Base-by-base conservation (phyloP, 2,888 invertebrate species). In the Erannis defoliaria region DNA sequence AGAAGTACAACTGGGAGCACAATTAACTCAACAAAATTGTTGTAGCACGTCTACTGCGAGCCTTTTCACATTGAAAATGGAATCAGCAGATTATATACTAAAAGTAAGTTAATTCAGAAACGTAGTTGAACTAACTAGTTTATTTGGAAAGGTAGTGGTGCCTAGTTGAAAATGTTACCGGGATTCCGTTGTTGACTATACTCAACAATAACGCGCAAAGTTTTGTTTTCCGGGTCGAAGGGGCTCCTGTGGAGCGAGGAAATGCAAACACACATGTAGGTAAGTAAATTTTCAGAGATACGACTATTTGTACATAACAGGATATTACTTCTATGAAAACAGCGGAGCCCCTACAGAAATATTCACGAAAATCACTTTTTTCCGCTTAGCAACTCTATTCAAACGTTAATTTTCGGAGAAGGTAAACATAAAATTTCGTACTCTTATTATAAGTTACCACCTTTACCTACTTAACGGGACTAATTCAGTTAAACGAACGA, bases 401-500 rank as follows among this genome's bases (percentile, higher is more conserved):
- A 62, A 55, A 45, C n/a, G 38, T 3, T 31, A 33, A 65, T 70
- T 61, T 60, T 64, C 51, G 37, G 48, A 62, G 45, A 35, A 35
- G 19, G 64, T 65, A 70, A 68, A 72, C 59, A 67, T 66, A 71
- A 74, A 72, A 71, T 59, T 64, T 55, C 45, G 38, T 54, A 65
- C 45, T 65, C 61, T 63, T 64, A 63, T 45, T 66, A 70, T 55
- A 70, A 72, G 60, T 71, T 67, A 71, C 67, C 66, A 68, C 67
- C 64, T 71, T 49, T 59, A 56, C 64, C 62, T 64, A 61, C 66
- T 69, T 72, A 71, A 74, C 62, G 70, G 75, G 68, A 76, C 73
- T 74, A 78, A 81, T 82, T 82, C 73, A 70, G 69, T 71, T 73
- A 73, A 78, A 78, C 71, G 70, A 75, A 73, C 70, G 68, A 76